Percentiles rank a stretch among this genome's conserved stretches.
Evolutionary conservation across 2,113 vertebrate species (phyloP).

Genomic region (Triplophysa tibetana): DNA sequence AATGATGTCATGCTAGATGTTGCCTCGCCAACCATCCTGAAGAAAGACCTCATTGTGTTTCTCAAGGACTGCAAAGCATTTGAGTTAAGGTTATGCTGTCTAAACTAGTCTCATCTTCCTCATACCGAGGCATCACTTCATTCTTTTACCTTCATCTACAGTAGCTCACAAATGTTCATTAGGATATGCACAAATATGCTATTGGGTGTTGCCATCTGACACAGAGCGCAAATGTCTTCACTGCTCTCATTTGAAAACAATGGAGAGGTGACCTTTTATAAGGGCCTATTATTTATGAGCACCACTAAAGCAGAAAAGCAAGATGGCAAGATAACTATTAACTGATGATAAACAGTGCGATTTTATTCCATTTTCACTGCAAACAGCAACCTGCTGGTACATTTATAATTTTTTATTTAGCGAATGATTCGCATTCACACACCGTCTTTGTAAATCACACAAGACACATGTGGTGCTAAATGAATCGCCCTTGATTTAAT

Average conservation of each 20-base stretch:
- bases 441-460: constrained; percentile 53
- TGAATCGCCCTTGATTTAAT: constrained; percentile 54
- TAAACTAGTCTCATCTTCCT: constrained; percentile 63
- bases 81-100: constrained; percentile 57
- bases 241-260: constrained; percentile 48
- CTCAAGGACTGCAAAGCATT: constrained; percentile 29
- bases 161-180: constrained; percentile 57
- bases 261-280: constrained; percentile 44
- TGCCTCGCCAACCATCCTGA: constrained; percentile 32
- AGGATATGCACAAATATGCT: constrained; percentile 62
- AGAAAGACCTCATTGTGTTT: constrained; percentile 33
- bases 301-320: constrained; percentile 19
- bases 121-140: constrained; percentile 58
- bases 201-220: constrained; percentile 57
- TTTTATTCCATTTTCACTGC: constrained; percentile 35
- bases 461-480: constrained; percentile 43
- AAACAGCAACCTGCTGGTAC: constrained; percentile 16
- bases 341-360: constrained; percentile 46
- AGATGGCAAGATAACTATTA: constrained; percentile 22
- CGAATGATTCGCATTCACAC: constrained; percentile 50
- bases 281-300: constrained; percentile 53
- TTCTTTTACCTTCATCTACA: constrained; percentile 62
- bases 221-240: constrained; percentile 40
- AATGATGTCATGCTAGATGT: constrained; percentile 12
- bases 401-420: constrained; percentile 40